Conservation (phyloP, 2,797 vertebrate genomes). For the Anomalospiza imberbis region DNA sequence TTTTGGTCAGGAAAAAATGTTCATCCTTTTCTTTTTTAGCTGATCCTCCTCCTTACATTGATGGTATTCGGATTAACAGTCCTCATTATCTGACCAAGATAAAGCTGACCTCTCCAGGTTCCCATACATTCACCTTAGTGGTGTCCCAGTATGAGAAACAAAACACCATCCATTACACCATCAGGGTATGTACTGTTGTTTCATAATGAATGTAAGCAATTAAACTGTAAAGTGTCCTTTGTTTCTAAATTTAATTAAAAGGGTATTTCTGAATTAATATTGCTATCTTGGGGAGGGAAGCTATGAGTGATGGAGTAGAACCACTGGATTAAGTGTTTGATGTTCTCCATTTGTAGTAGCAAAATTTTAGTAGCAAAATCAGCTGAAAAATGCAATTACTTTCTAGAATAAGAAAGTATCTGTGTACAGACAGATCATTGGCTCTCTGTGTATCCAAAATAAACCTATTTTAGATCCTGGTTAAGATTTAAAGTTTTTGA, state of each 20-base stretch:
- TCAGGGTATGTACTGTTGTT: slow-evolving; percentile 80
- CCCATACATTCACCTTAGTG: slow-evolving; percentile 92
- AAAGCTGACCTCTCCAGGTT: slow-evolving; percentile 85
- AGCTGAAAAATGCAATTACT: background rate
- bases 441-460: background rate
- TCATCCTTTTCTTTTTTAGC: slow-evolving; percentile 72
- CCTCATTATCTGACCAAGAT: slow-evolving; percentile 98
- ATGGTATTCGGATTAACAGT: slow-evolving; percentile 98
- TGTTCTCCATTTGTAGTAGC: background rate
- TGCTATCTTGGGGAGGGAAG: background rate
- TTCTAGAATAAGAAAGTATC: background rate
- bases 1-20: background rate
- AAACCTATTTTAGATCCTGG: background rate
- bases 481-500: background rate
- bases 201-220: background rate
- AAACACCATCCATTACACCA: slow-evolving; percentile 97
- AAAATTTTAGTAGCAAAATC: background rate
- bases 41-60: slow-evolving; percentile 92
- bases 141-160: slow-evolving; percentile 99
- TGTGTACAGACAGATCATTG: background rate
- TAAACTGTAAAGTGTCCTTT: background rate
- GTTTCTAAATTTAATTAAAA: background rate
- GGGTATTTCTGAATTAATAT: background rate
- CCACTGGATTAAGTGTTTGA: background rate
- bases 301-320: background rate